Percentiles rank a stretch among this genome's conserved stretches.
phyloP scores from a whole-genome alignment of 2,888 invertebrate genomes.

The Bursaphelenchus okinawaensis region DNA sequence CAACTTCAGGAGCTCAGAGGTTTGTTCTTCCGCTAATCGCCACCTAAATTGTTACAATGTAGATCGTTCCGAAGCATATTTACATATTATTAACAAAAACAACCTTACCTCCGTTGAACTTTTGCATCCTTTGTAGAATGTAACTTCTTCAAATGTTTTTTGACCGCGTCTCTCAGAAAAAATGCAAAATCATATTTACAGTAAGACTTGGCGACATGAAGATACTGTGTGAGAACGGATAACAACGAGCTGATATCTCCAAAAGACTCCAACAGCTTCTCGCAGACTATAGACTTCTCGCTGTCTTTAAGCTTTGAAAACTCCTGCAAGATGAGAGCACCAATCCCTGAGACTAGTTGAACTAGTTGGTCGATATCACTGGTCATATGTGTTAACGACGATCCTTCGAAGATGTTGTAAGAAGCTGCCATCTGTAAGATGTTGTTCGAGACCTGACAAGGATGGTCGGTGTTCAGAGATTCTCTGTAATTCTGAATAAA shows the following conservation, averaged over 20 bases:
- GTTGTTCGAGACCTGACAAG: background rate
- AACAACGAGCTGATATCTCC: constrained; percentile 26
- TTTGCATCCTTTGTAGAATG: background rate
- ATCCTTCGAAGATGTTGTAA: background rate
- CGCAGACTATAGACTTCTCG: constrained; percentile 14
- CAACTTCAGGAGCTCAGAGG: background rate
- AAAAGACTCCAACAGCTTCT: constrained; percentile 26
- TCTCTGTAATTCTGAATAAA: background rate
- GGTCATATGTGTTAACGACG: background rate
- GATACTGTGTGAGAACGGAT: constrained; percentile 38
- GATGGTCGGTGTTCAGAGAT: background rate
- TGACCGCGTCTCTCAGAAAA: background rate
- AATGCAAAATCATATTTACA: background rate
- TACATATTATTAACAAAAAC: no score
- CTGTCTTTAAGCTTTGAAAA: constrained; percentile 10
- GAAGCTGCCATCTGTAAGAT: background rate
- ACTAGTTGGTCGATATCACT: constrained; percentile 16
- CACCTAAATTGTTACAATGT: no score
- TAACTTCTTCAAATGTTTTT: background rate
- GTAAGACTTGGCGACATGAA: constrained; percentile 22
- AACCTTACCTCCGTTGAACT: background rate
- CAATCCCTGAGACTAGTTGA: constrained; percentile 19
- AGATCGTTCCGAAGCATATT: background rate
- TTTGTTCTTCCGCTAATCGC: background rate
- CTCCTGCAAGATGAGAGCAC: constrained; percentile 21